phyloP scores from a whole-genome alignment of 2,113 vertebrate species.

The Hiodon tergisus region DNA sequence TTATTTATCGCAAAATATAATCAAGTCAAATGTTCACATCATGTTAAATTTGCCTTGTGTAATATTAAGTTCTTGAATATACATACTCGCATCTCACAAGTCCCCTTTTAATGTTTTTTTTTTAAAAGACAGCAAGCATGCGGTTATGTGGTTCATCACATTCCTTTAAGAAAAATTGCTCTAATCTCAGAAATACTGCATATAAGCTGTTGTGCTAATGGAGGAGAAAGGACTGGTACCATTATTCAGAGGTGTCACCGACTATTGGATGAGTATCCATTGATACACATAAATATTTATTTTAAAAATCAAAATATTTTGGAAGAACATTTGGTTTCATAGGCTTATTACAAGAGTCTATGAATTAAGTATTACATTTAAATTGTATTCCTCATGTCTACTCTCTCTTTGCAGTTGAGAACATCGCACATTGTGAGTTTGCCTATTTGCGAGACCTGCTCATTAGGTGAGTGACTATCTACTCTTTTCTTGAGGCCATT shows the following conservation, averaged over 20 bases:
- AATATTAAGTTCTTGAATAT: no score
- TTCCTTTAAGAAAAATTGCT: no score
- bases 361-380: background rate
- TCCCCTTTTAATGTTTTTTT: no score
- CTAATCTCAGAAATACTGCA: no score
- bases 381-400: background rate
- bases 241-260: constrained; percentile 4
- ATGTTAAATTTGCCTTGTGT: no score
- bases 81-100: no score
- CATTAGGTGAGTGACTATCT: constrained; percentile 73
- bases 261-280: constrained; percentile 18
- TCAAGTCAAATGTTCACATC: no score
- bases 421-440: constrained; percentile 95
- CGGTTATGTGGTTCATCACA: no score
- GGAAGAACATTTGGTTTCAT: constrained; percentile 42
- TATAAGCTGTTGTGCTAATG: background rate
- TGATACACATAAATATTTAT: constrained; percentile 53
- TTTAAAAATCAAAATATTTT: constrained; percentile 47
- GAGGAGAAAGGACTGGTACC: background rate
- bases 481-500: background rate
- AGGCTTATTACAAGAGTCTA: no score
- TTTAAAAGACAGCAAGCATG: no score
- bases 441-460: constrained; percentile 94
- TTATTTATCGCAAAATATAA: no score
- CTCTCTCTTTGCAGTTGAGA: constrained; percentile 76